Evolutionary conservation across 2,888 invertebrate species (phyloP), one percentile per base, ranked within the genome.

Genomic region (Ecdyonurus torrentis): DNA sequence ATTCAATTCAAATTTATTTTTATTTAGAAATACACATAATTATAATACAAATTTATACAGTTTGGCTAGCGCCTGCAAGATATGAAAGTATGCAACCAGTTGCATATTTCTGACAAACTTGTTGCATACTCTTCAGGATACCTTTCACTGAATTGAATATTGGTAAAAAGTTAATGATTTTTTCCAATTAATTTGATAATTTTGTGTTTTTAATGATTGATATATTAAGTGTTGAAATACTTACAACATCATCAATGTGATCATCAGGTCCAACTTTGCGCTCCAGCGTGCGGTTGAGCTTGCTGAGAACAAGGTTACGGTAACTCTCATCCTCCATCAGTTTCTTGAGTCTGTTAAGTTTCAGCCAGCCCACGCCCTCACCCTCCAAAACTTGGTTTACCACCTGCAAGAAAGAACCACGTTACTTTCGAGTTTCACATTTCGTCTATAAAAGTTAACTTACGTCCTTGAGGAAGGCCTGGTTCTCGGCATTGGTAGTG

Each of bases 271-370:
- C 89, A 64, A 96, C 88, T 77, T 92, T 97, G 68, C 86, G 84
- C 70, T 93, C 95, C 63, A 96, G 81, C 61, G 95, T 95, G 70
- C 89, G 87, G 75, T 99, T 99, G 2, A 99, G 80, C 73, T 96
- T 92, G 68, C 91, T 91, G 60, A 99, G 85, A 52, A 97, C 91
- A 77, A 99, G 86, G 73, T 94, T 96, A 50, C 99, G 82, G 75
- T 98, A 95, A 59, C 92, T 96, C 76, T 99, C 99, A 74, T 99
- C 98, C 74, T 99, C 98, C 93, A 99, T 95, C 25, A 99, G 78
- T 72, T 95, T 96, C 73, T 91, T 91, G 61, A 97, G 79, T 23
- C 95, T 83, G 72, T 91, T 93, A 20, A 95, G 78, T 73, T 97
- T 95, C 60, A 99, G 79, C 94, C 98, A 98, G 20, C 97, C 95